These are phyloP conservation scores for Sipha maydis DNA, from an alignment of 2,888 invertebrate genomes.

Conservation along the genomic window DNA sequence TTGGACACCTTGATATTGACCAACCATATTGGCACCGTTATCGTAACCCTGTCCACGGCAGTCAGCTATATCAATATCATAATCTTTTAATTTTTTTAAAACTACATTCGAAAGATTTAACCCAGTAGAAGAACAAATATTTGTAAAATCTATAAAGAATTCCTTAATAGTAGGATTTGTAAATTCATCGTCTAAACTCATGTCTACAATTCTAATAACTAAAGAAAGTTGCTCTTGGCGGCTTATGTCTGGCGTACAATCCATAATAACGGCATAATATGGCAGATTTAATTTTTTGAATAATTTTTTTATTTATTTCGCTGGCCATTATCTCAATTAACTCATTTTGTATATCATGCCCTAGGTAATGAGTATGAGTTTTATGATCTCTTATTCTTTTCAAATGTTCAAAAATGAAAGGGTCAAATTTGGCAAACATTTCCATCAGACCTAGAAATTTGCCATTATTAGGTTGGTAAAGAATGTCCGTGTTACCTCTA, in stretches of 20 bases:
- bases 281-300: conserved; percentile 28
- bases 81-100: too few species aligned
- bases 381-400: conserved; percentile 16
- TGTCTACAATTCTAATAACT: too few species aligned
- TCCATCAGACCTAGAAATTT: conserved; percentile 65
- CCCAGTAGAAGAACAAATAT: conserved; percentile 5
- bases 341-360: background rate
- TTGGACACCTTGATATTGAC: too few species aligned
- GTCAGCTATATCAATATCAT: too few species aligned
- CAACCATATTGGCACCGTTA: too few species aligned
- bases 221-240: too few species aligned
- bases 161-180: conserved; percentile 6
- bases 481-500: conserved; percentile 65
- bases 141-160: conserved; percentile 12
- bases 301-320: conserved; percentile 23
- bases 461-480: conserved; percentile 65
- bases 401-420: too few species aligned
- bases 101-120: conserved; percentile 9
- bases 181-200: too few species aligned
- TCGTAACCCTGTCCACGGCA: too few species aligned
- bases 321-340: conserved; percentile 45
- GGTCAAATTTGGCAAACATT: conserved; percentile 21
- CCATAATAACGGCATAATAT: conserved; percentile 26
- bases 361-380: conserved; percentile 31
- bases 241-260: conserved; percentile 1